Base-by-base conservation (phyloP, 2,888 invertebrate genomes). In the Nomada lathburiana region DNA sequence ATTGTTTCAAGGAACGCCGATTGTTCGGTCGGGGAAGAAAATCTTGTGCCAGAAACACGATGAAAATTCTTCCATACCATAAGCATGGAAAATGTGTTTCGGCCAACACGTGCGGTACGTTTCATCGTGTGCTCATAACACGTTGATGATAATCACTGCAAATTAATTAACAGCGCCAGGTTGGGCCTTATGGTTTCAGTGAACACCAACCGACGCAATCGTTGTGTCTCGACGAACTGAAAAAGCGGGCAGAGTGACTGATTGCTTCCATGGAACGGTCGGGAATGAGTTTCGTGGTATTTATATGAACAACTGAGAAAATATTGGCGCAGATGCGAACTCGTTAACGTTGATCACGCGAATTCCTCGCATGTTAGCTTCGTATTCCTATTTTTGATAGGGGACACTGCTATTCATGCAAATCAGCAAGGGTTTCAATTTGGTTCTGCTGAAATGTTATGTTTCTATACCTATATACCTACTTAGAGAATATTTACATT, bases 1-100 rank as follows among this genome's bases (percentile, higher is more conserved):
- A 87, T 82, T 52, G 76, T 72, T 86, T 82, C 83, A 70, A 74
- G 80, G 82, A 89, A 86, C 73, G 63, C 68, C 36, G 71, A 36
- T 62, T 60, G 53, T 80, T 57, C 59, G 65, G 60, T 65, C 11
- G 23, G n/a, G 59, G 36, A 64, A 67, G 18, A 53, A 81, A 72
- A 52, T 68, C 29, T 53, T 72, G 2, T 52, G 26, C n/a, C 13
- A 20, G n/a, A 29, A 72, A 80, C 74, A 11, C 10, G n/a, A 29
- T 53, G 13, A 20, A 59, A 77, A 47, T 63, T 16, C 20, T 16
- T n/a, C 42, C 26, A 55, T 18, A 44, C 9, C 20, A 44, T 20
- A 44, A 60, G 57, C 44, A 59, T 59, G 57, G 23, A 4, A 57
- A 63, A 55, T 23, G 63, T 42, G 81, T 78, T 67, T 55, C 52